Percentiles rank a stretch among this genome's conserved stretches.
Evolutionary conservation across 1,140 invertebrate species (phyloP).

Genomic region (Lasioglossum albipes): DNA sequence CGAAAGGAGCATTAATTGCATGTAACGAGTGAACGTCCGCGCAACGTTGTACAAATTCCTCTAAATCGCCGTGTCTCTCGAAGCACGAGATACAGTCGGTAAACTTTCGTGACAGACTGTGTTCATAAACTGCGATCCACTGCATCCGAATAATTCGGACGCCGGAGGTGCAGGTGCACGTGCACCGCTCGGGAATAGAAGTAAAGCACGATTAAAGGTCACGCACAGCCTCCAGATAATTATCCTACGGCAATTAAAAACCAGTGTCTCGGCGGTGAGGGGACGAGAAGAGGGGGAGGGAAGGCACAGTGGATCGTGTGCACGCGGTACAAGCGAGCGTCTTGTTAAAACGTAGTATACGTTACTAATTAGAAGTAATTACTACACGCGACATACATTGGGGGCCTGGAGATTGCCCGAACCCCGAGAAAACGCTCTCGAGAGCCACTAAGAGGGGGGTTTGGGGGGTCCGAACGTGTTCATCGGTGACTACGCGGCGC

Average conservation of each 20-base stretch:
- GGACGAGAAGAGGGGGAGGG: neutral
- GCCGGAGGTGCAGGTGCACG: neutral
- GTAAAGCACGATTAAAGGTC: constrained; percentile 21
- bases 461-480: neutral
- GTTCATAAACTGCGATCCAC: too few species aligned
- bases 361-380: constrained; percentile 52
- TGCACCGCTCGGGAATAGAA: neutral
- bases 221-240: constrained; percentile 18
- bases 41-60: too few species aligned
- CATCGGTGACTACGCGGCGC: constrained; percentile 8
- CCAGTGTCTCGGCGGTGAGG: neutral
- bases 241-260: constrained; percentile 31
- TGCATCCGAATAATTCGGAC: neutral
- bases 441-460: neutral
- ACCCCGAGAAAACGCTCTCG: neutral
- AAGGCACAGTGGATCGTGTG: constrained; percentile 9
- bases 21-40: too few species aligned
- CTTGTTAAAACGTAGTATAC: constrained; percentile 42
- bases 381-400: constrained; percentile 36
- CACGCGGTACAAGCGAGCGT: constrained; percentile 34
- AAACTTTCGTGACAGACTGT: too few species aligned
- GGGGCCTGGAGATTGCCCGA: constrained; percentile 15
- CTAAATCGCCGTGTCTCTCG: too few species aligned
- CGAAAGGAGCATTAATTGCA: too few species aligned
- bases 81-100: too few species aligned